Conservation (phyloP, 2,888 invertebrate genomes). For the Drosophila mulleri region DNA sequence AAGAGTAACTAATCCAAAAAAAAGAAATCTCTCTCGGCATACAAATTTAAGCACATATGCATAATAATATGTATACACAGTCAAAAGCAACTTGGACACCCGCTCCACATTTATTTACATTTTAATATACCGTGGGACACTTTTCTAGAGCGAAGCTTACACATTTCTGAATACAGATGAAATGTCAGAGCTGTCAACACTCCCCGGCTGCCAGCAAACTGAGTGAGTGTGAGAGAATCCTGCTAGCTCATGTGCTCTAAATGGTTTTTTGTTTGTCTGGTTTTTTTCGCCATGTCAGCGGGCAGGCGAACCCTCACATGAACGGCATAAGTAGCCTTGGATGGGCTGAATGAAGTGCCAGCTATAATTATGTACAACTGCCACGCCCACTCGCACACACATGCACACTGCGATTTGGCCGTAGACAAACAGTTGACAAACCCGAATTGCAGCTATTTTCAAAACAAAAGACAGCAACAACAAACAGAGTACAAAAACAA, state of each 20-base stretch:
- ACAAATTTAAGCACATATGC: not conserved
- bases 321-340: conserved; percentile 56
- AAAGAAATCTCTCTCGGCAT: not conserved
- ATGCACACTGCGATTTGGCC: conserved; percentile 23
- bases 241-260: conserved; percentile 22
- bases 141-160: conserved; percentile 16
- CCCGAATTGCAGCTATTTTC: conserved; percentile 68
- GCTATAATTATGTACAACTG: conserved; percentile 68
- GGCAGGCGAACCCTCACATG: conserved; percentile 8
- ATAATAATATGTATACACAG: not conserved
- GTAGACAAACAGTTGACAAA: conserved; percentile 59
- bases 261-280: conserved; percentile 36
- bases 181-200: conserved; percentile 61
- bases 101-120: conserved; percentile 9
- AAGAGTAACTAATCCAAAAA: not conserved
- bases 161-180: conserved; percentile 55
- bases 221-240: conserved; percentile 15
- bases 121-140: conserved; percentile 13
- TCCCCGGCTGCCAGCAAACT: not conserved
- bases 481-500: conserved; percentile 6
- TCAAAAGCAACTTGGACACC: not conserved
- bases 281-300: conserved; percentile 33
- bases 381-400: conserved; percentile 60
- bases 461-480: conserved; percentile 49
- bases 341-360: conserved; percentile 67